A percentile compares a stretch with the other conserved stretches of the same genome.
Evolutionary conservation across 2,888 invertebrate species (phyloP).

Genomic region (Pammene fasciana): DNA sequence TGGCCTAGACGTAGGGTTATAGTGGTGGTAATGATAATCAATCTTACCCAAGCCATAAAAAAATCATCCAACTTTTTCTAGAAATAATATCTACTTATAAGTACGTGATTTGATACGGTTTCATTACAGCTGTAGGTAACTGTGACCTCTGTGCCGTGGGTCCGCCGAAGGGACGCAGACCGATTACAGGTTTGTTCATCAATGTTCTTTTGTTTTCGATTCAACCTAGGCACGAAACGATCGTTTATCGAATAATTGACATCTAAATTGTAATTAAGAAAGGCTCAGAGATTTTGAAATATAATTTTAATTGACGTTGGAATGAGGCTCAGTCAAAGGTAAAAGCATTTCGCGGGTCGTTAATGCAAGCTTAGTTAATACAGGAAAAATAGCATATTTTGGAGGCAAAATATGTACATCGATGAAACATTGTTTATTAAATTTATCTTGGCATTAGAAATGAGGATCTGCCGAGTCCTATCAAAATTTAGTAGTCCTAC

Average conservation of each 20-base stretch:
- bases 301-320: slow-evolving; percentile 14
- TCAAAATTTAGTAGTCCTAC: too few relatives aligned
- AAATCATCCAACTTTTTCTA: too few relatives aligned
- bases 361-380: background rate
- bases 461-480: too few relatives aligned
- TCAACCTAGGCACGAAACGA: slow-evolving; percentile 1
- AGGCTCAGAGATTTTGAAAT: background rate
- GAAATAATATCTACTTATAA: too few relatives aligned
- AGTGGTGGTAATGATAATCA: too few relatives aligned
- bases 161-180: slow-evolving; percentile 13
- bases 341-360: slow-evolving; percentile 12
- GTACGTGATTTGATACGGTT: background rate
- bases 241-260: slow-evolving; percentile 11
- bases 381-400: too few relatives aligned
- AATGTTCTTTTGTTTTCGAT: slow-evolving; percentile 27
- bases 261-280: slow-evolving; percentile 15
- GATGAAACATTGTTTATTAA: too few relatives aligned
- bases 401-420: too few relatives aligned
- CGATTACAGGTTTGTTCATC: slow-evolving; percentile 12
- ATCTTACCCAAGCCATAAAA: too few relatives aligned
- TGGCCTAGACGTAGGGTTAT: too few relatives aligned
- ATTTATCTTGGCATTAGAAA: too few relatives aligned
- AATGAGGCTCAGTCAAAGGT: slow-evolving; percentile 11
- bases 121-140: slow-evolving; percentile 2
- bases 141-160: slow-evolving; percentile 12